These are phyloP conservation scores for Desoria tigrina DNA, from an alignment of 2,888 invertebrate genomes.

Conservation along the genomic window DNA sequence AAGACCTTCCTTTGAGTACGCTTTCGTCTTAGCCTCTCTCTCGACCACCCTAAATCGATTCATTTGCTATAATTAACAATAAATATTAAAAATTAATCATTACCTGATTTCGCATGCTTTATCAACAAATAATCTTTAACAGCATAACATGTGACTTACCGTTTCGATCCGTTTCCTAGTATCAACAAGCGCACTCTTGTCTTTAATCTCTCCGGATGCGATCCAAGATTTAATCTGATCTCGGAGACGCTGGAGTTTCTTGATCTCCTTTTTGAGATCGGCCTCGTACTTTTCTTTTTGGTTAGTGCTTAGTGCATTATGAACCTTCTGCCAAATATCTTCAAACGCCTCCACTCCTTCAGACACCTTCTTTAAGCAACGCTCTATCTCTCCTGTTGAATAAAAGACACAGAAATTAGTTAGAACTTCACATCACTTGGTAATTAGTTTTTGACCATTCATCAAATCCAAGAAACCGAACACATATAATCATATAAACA, in stretches of 20 bases:
- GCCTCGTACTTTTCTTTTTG: constrained; percentile 99
- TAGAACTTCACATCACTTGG: too few species aligned
- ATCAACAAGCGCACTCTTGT: constrained; percentile 95
- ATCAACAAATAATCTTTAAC: constrained; percentile 4
- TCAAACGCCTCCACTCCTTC: constrained; percentile 99
- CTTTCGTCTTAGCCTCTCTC: constrained; percentile 99
- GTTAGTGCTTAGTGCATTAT: constrained; percentile 98
- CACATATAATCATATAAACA: too few species aligned
- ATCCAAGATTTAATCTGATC: constrained; percentile 99
- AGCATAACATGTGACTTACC: constrained; percentile 64
- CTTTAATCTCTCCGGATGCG: constrained; percentile 99
- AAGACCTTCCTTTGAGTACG: constrained; percentile 98
- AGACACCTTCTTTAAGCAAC: constrained; percentile 98
- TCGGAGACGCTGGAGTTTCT: constrained; percentile 98
- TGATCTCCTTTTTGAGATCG: constrained; percentile 99
- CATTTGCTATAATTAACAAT: constrained; percentile 84
- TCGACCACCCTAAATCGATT: constrained; percentile 99
- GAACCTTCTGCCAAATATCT: constrained; percentile 99
- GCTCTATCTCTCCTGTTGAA: constrained; percentile 99
- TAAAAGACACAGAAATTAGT: too few species aligned
- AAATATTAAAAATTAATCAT: not conserved
- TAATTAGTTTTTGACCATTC: too few species aligned
- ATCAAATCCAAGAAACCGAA: too few species aligned
- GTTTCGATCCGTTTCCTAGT: constrained; percentile 99
- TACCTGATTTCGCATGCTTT: not conserved